These are phyloP conservation scores for Dreissena polymorpha DNA, from an alignment of 1,140 invertebrate genomes.

Conservation along the genomic window DNA sequence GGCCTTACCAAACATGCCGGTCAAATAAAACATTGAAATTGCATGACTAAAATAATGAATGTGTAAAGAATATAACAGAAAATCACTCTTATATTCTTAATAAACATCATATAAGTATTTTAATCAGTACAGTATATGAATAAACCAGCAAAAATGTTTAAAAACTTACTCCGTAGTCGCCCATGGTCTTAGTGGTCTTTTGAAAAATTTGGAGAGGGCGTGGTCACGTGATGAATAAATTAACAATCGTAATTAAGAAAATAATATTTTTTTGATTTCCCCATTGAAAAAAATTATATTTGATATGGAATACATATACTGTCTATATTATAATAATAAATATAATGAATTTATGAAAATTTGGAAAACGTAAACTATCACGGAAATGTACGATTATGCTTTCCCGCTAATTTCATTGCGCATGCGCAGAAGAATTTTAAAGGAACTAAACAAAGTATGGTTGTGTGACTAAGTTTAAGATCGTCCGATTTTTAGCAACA, in stretches of 20 bases:
- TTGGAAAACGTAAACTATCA: not conserved
- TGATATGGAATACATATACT: not conserved
- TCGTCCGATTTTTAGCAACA: too few relatives aligned
- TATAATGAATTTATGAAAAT: not conserved
- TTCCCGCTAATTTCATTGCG: not conserved
- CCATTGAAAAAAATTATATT: not conserved
- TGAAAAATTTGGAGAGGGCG: slow-evolving; percentile 13
- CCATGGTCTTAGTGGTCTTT: slow-evolving; percentile 42
- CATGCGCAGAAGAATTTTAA: not conserved
- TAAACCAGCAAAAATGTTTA: not conserved
- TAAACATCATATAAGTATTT: too few relatives aligned
- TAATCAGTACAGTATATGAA: too few relatives aligned
- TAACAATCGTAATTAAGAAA: slow-evolving; percentile 14
- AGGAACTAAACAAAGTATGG: not conserved
- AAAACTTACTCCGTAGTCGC: slow-evolving; percentile 51
- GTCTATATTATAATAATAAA: too few relatives aligned
- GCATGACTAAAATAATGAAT: too few relatives aligned
- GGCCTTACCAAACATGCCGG: too few relatives aligned
- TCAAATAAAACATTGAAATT: too few relatives aligned
- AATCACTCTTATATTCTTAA: too few relatives aligned
- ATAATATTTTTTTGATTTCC: not conserved
- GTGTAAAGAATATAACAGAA: too few relatives aligned
- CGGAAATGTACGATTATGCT: not conserved
- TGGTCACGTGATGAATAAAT: slow-evolving; percentile 55
- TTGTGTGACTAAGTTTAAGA: too few relatives aligned